Evolutionary conservation across 1,140 invertebrate genomes (phyloP).

Genomic region (Caenorhabditis briggsae): DNA sequence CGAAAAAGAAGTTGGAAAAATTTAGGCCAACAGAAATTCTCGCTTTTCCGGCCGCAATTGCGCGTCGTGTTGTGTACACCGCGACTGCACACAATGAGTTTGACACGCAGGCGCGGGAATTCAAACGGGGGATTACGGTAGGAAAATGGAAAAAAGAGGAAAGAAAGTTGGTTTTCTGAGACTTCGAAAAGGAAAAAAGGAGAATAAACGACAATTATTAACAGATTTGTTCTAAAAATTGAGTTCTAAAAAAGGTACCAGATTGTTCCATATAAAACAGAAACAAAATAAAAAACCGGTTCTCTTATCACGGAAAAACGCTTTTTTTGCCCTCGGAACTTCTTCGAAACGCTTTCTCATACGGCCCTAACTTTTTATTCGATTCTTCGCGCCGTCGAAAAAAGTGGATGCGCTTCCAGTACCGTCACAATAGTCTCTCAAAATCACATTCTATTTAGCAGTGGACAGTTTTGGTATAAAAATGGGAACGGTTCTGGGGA

Average conservation of each 20-base stretch:
- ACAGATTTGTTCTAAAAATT: not conserved
- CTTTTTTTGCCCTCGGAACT: constrained; percentile 30
- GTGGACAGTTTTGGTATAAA: not conserved
- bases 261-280: too few relatives aligned
- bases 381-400: constrained; percentile 32
- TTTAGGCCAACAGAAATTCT: constrained; percentile 23
- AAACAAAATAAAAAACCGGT: not conserved
- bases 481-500: not conserved
- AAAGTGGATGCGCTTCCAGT: constrained; percentile 53
- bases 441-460: not conserved
- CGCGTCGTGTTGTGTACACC: not conserved
- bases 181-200: not conserved
- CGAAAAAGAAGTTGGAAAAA: not conserved
- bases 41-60: not conserved
- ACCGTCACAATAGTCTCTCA: constrained; percentile 30
- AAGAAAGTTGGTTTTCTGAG: not conserved
- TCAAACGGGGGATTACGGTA: not conserved
- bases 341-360: constrained; percentile 41
- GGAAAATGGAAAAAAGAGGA: not conserved
- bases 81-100: constrained; percentile 36
- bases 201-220: not conserved
- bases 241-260: too few relatives aligned
- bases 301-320: constrained; percentile 26
- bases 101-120: constrained; percentile 24
- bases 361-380: constrained; percentile 53